phyloP scores from a whole-genome alignment of 2,797 vertebrate species.

The Centroberyx gerrardi region DNA sequence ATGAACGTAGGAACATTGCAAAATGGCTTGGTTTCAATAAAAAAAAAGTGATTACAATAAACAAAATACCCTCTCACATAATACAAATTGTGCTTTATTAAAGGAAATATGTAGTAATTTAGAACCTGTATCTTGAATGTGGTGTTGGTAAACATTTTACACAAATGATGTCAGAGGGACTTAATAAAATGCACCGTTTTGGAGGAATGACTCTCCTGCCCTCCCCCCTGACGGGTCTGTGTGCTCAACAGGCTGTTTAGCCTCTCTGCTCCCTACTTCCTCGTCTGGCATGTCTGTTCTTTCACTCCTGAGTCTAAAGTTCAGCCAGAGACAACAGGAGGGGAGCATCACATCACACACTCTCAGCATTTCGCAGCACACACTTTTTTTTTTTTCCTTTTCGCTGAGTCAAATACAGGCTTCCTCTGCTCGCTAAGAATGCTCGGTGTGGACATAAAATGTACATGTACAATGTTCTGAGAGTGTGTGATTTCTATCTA shows the following conservation, averaged over 20 bases:
- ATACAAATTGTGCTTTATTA: too few relatives aligned
- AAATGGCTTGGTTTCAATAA: too few relatives aligned
- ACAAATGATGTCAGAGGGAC: too few relatives aligned
- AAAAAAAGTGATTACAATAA: too few relatives aligned
- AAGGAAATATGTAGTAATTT: too few relatives aligned
- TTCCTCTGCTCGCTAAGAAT: slow-evolving; percentile 54
- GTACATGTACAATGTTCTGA: neutral
- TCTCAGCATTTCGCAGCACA: slow-evolving; percentile 59
- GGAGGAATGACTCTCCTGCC: neutral
- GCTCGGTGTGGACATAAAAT: slow-evolving; percentile 39
- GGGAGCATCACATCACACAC: slow-evolving; percentile 60
- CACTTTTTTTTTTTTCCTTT: slow-evolving; percentile 23
- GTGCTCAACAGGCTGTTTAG: slow-evolving; percentile 63
- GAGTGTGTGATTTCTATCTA: slow-evolving; percentile 61
- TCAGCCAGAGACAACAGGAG: slow-evolving; percentile 68
- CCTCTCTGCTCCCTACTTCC: slow-evolving; percentile 55
- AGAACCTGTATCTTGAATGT: too few relatives aligned
- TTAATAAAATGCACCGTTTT: too few relatives aligned
- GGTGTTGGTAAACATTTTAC: too few relatives aligned
- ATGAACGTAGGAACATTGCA: too few relatives aligned
- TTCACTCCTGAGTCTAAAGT: slow-evolving; percentile 68
- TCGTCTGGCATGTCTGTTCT: slow-evolving; percentile 60
- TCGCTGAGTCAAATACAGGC: slow-evolving; percentile 48
- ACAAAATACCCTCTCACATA: too few relatives aligned
- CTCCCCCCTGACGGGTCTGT: slow-evolving; percentile 28